phyloP scores from a whole-genome alignment of 2,113 vertebrate species.

The Bubo bubo region DNA sequence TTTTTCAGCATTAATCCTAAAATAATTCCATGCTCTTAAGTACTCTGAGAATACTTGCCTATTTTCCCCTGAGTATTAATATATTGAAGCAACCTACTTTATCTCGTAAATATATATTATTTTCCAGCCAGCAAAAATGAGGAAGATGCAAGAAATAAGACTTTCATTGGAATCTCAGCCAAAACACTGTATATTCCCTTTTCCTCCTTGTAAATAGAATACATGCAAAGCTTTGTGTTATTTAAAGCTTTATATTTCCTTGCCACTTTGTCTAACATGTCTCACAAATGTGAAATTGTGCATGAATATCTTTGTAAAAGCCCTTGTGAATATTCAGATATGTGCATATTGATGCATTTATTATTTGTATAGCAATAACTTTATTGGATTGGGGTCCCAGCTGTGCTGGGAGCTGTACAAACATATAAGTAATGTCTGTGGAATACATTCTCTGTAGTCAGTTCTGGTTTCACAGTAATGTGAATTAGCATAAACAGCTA shows the following conservation, averaged over 20 bases:
- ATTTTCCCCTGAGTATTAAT: not conserved
- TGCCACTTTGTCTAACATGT: slow-evolving; percentile 17
- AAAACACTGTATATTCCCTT: not conserved
- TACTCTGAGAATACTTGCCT: not conserved
- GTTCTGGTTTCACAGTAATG: not conserved
- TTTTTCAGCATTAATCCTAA: slow-evolving; percentile 10
- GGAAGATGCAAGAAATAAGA: not conserved
- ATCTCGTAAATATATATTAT: not conserved
- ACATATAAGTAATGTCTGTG: not conserved
- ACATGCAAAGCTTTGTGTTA: not conserved
- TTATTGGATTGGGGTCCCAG: slow-evolving; percentile 36
- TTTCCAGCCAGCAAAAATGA: slow-evolving; percentile 18
- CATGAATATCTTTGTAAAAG: slow-evolving; percentile 28
- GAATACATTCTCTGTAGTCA: slow-evolving; percentile 1
- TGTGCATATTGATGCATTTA: slow-evolving; percentile 39
- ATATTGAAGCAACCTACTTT: not conserved
- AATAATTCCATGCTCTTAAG: not conserved
- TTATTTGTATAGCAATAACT: slow-evolving; percentile 48
- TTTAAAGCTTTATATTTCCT: slow-evolving; percentile 39
- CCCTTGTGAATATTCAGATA: slow-evolving; percentile 61
- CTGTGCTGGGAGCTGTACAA: slow-evolving; percentile 16
- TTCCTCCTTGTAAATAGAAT: slow-evolving; percentile 15
- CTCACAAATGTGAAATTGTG: slow-evolving; percentile 22
- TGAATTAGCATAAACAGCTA: slow-evolving; percentile 43
- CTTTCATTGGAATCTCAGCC: not conserved